Base-by-base conservation (phyloP, 2,113 vertebrate species). In the Motacilla tschutschensis region DNA sequence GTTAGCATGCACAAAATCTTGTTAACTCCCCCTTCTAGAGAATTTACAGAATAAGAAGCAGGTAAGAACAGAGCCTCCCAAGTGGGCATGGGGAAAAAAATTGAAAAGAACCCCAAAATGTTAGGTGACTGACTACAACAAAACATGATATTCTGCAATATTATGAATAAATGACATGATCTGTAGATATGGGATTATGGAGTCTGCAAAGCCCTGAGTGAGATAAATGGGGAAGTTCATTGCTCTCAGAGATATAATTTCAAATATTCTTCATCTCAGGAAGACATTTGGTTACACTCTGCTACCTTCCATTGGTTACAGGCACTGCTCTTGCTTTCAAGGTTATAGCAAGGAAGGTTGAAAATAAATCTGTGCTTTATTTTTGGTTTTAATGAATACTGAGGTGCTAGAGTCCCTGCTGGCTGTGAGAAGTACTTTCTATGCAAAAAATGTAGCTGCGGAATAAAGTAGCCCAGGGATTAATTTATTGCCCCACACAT, bases 271-370 rank as follows among this genome's bases (percentile, higher is more conserved):
- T 89, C 19, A 1, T 73, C 65, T 72, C 46, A 31, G 70, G 65
- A 93, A 89, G 73, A 38, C 41, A 69, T 60, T 71, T 77, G 57
- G 70, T 91, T 85, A 67, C 83, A 87, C 62, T 89, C 79, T 92
- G 69, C 19, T 92, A 40, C 73, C 38, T 89, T 83, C 50, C 76
- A 75, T 85, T 5, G 2, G 65, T 91, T 91, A 71, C 51, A 80
- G 57, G 5, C 1, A 0, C 18, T 83, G 58, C 63, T 83, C 65
- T 18, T 63, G 46, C 43, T 85, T 87, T 93, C 89, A 87, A 87
- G 79, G 87, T 85, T 93, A 93, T 17, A 81, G 47, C 33, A 85
- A 77, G 51, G 55, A 87, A 90, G 36, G 16, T 5, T 84, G 72
- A 47, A 86, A 87, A 79, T 17, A 83, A 83, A 92, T 20, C 41